A percentile compares a stretch with the other conserved stretches of the same genome.
phyloP scores from a whole-genome alignment of 92 coral and sea anemone species.

The Phenganax subtilis region DNA sequence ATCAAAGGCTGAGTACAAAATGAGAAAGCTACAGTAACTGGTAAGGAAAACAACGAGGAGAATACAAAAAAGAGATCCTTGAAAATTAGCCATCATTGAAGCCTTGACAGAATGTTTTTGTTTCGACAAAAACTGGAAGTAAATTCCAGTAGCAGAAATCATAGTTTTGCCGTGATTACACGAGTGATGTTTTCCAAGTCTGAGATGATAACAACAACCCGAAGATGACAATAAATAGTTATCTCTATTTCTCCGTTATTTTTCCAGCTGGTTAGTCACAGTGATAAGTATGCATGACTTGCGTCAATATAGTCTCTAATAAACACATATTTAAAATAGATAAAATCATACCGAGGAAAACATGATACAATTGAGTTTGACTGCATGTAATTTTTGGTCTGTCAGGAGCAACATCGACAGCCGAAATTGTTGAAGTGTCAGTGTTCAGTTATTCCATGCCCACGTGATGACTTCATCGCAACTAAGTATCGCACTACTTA shows the following conservation, averaged over 20 bases:
- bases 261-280: slow-evolving; percentile 26
- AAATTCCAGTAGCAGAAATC: not conserved
- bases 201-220: not conserved
- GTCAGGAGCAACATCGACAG: no score
- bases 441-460: no score
- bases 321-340: slow-evolving; percentile 11
- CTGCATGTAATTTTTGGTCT: no score
- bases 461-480: no score
- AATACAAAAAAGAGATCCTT: not conserved
- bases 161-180: not conserved
- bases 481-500: no score
- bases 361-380: not conserved
- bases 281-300: slow-evolving; percentile 19
- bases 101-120: not conserved
- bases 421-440: no score
- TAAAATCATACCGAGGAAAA: slow-evolving; percentile 9
- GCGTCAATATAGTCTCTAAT: slow-evolving; percentile 9
- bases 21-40: not conserved
- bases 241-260: slow-evolving; percentile 18
- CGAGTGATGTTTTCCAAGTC: slow-evolving; percentile 18
- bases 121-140: not conserved
- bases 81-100: not conserved
- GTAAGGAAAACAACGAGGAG: not conserved
- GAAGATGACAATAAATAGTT: not conserved
- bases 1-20: not conserved